A percentile compares a stretch with the other conserved stretches of the same genome.
Conservation (phyloP, 2,888 invertebrate species). For the Artemia sinica region DNA sequence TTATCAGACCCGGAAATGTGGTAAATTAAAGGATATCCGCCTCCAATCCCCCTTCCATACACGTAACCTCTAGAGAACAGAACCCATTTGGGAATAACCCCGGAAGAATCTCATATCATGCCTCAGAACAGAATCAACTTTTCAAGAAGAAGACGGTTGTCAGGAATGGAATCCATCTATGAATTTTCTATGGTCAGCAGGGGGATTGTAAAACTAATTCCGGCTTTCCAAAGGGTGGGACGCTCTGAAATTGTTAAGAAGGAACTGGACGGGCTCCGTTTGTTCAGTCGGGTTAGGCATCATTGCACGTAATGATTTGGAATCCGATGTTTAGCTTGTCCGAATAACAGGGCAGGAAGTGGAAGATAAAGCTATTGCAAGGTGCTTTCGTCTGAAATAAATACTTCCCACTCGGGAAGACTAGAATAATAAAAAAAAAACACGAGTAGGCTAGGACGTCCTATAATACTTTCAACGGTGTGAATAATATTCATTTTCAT, state of each 20-base stretch:
- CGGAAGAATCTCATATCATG: conserved; percentile 10
- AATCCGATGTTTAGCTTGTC: too few species aligned
- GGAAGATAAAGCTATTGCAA: too few species aligned
- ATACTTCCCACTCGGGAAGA: too few species aligned
- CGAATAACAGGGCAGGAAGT: too few species aligned
- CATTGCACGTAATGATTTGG: too few species aligned
- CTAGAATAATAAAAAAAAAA: too few species aligned
- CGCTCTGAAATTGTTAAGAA: neutral
- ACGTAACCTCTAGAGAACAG: neutral
- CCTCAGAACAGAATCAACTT: conserved; percentile 12
- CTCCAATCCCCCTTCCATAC: neutral
- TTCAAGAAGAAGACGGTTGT: conserved; percentile 7
- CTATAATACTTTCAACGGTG: too few species aligned
- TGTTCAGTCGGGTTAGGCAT: neutral
- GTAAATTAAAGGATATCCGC: neutral
- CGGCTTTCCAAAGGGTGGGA: conserved; percentile 5
- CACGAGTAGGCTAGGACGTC: too few species aligned
- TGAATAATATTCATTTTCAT: too few species aligned
- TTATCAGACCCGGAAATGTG: too few species aligned
- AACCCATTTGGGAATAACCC: neutral
- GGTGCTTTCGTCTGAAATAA: too few species aligned
- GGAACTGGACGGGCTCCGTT: neutral
- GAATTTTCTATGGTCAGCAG: conserved; percentile 2
- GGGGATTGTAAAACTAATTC: conserved; percentile 12
- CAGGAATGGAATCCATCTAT: conserved; percentile 11